Evolutionary conservation across 2,888 invertebrate species (phyloP).

Genomic region (Macrosoma leucophasiata): DNA sequence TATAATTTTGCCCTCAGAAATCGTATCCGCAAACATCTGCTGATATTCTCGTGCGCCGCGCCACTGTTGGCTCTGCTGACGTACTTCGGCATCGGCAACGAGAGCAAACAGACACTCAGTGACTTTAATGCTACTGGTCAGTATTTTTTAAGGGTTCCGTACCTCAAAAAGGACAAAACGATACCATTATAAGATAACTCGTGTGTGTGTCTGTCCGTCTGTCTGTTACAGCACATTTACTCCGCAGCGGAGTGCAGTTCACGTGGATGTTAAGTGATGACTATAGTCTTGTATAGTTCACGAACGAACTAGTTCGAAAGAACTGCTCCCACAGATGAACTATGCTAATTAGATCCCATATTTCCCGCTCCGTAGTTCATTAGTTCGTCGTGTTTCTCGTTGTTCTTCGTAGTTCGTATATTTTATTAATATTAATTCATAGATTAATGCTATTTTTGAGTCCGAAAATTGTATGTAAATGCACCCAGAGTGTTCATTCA

Average conservation of each 20-base stretch:
- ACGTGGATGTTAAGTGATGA: not conserved
- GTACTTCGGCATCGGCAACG: constrained; percentile 94
- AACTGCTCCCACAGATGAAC: not conserved
- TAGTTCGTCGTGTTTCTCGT: not conserved
- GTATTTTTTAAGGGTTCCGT: constrained; percentile 81
- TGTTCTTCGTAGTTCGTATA: not conserved
- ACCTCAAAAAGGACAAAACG: too few relatives aligned
- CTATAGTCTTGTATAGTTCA: not conserved
- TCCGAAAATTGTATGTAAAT: too few relatives aligned
- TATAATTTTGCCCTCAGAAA: too few relatives aligned
- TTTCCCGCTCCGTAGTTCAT: not conserved
- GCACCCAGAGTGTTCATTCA: too few relatives aligned
- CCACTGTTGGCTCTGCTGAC: constrained; percentile 93
- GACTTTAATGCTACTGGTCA: constrained; percentile 93
- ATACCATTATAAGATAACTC: too few relatives aligned
- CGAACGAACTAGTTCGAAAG: not conserved
- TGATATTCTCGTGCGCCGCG: constrained; percentile 95
- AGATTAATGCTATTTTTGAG: not conserved
- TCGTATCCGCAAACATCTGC: constrained; percentile 90
- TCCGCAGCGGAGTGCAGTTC: not conserved
- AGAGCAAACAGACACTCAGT: constrained; percentile 92
- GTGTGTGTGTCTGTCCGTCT: too few relatives aligned
- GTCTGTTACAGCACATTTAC: too few relatives aligned
- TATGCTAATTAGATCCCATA: not conserved
- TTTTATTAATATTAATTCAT: not conserved